Conservation (phyloP, 2,797 vertebrate genomes). For the Discoglossus pictus region DNA sequence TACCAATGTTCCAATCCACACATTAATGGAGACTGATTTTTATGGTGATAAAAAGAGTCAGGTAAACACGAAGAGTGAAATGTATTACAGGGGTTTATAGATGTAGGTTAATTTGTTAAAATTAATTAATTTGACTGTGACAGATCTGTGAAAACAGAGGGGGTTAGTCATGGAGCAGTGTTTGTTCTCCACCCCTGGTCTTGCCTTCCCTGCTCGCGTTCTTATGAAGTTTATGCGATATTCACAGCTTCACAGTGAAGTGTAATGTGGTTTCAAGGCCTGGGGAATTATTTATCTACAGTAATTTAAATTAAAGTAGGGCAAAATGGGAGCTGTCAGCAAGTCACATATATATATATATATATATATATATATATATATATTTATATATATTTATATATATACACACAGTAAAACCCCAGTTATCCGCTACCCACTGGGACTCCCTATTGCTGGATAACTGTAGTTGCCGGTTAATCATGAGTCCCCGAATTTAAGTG, state of each 20-base stretch:
- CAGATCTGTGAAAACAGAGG: constrained; percentile 16
- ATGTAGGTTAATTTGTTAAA: constrained; percentile 16
- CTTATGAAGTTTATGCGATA: constrained; percentile 14
- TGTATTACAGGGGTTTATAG: constrained; percentile 26
- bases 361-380: background rate
- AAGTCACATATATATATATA: background rate
- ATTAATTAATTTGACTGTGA: constrained; percentile 30
- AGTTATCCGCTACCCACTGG: too few species aligned
- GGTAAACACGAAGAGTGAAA: constrained; percentile 9
- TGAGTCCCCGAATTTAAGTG: too few species aligned
- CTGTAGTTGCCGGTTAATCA: too few species aligned
- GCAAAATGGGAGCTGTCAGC: background rate
- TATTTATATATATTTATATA: too few species aligned
- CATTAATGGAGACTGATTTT: constrained; percentile 1
- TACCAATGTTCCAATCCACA: too few species aligned
- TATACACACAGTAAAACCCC: too few species aligned
- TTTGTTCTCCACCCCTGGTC: background rate
- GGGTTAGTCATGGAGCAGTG: constrained; percentile 3
- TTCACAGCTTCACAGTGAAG: constrained; percentile 27
- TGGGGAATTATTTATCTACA: background rate
- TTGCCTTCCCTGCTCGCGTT: constrained; percentile 14
- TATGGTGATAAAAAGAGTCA: background rate
- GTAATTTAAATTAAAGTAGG: background rate
- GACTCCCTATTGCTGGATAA: too few species aligned
- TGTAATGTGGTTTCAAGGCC: constrained; percentile 12